These are phyloP conservation scores for Etheostoma spectabile DNA, from an alignment of 2,113 vertebrate genomes.

Conservation along the genomic window DNA sequence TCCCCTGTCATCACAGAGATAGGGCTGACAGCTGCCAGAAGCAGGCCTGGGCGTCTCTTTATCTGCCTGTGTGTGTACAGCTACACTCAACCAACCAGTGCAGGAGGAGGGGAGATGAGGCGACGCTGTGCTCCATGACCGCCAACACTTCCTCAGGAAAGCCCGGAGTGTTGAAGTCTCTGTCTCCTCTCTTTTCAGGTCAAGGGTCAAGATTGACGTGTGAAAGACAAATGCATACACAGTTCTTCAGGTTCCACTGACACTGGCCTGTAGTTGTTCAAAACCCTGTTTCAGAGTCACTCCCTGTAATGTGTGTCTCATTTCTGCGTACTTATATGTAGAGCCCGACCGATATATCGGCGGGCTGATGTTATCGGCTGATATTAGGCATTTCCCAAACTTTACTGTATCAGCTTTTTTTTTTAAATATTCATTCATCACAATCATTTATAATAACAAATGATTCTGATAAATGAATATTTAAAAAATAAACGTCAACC, in stretches of 20 bases:
- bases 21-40: constrained; percentile 50
- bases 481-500: no score
- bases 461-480: no score
- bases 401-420: no score
- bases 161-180: neutral
- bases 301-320: neutral
- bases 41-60: constrained; percentile 40
- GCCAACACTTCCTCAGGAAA: neutral
- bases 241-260: neutral
- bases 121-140: constrained; percentile 18
- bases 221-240: neutral
- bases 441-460: no score
- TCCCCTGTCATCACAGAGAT: constrained; percentile 55
- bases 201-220: neutral
- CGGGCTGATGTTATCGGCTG: no score
- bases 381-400: no score
- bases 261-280: no score
- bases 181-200: constrained; percentile 4
- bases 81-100: constrained; percentile 55
- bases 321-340: no score
- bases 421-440: no score
- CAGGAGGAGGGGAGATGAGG: constrained; percentile 43
- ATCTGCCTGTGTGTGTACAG: constrained; percentile 50
- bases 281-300: neutral
- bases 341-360: no score